Percentiles rank a stretch among this genome's conserved stretches.
These are phyloP conservation scores for Phragmatobia fuliginosa DNA, from an alignment of 2,888 invertebrate genomes.

Conservation along the genomic window DNA sequence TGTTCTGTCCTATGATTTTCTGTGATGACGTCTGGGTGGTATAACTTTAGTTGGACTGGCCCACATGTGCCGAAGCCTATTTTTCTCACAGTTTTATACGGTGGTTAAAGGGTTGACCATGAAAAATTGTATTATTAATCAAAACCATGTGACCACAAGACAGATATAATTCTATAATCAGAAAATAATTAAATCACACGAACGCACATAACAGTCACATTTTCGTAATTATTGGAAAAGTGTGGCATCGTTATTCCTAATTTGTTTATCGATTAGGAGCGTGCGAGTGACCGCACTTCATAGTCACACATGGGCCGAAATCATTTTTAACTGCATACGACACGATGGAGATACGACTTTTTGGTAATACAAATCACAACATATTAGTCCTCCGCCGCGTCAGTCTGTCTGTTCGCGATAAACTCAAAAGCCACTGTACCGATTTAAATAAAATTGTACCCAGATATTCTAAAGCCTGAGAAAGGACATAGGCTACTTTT, in stretches of 20 bases:
- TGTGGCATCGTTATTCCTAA: slow-evolving; percentile 71
- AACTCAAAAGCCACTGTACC: no score
- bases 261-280: slow-evolving; percentile 82
- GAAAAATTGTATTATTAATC: not conserved
- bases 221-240: slow-evolving; percentile 75
- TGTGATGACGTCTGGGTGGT: not conserved
- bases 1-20: not conserved
- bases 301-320: slow-evolving; percentile 62
- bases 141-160: not conserved
- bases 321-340: slow-evolving; percentile 62
- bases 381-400: no score
- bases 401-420: no score
- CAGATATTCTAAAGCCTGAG: no score
- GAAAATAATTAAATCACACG: slow-evolving; percentile 22
- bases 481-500: no score
- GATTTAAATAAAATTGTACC: no score
- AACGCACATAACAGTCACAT: slow-evolving; percentile 60
- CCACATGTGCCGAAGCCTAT: no score
- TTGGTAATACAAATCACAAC: no score
- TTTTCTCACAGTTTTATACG: no score
- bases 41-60: not conserved
- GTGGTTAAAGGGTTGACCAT: not conserved
- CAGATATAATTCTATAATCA: slow-evolving; percentile 31
- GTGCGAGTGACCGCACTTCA: slow-evolving; percentile 71
- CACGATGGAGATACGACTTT: slow-evolving; percentile 30